Evolutionary conservation across 2,888 invertebrate genomes (phyloP).

Genomic region (Pterobdella sp.): DNA sequence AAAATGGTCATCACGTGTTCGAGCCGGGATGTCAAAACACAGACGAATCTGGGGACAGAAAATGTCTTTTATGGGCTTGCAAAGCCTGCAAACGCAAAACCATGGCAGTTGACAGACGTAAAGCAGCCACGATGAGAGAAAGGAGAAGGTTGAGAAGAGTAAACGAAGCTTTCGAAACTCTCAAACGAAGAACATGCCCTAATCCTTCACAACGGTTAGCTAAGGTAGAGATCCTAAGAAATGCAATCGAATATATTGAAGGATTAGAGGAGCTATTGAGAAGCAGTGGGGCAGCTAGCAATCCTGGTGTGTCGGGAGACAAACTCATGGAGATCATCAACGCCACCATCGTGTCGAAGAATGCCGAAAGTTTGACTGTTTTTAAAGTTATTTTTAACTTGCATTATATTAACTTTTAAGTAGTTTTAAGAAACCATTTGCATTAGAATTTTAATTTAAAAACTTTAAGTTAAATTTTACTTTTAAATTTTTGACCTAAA

Average conservation of each 20-base stretch:
- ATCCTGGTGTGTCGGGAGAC: not conserved
- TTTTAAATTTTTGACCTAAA: not conserved
- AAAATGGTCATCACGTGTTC: slow-evolving; percentile 49
- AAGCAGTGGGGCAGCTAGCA: slow-evolving; percentile 14
- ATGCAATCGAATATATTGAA: slow-evolving; percentile 96
- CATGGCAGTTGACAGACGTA: slow-evolving; percentile 85
- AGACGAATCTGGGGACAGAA: slow-evolving; percentile 53
- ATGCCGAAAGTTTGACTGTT: not conserved
- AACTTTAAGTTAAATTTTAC: not conserved
- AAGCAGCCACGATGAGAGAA: slow-evolving; percentile 92
- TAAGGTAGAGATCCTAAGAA: slow-evolving; percentile 90
- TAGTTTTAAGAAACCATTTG: not conserved
- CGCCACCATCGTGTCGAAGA: slow-evolving; percentile 8
- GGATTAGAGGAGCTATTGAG: slow-evolving; percentile 53
- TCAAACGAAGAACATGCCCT: slow-evolving; percentile 82
- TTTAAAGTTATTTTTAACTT: not conserved
- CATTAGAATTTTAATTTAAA: not conserved
- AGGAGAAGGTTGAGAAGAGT: slow-evolving; percentile 86
- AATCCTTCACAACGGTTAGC: slow-evolving; percentile 92
- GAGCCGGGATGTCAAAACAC: slow-evolving; percentile 50
- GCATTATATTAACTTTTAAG: not conserved
- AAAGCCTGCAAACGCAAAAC: slow-evolving; percentile 88
- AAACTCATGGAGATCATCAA: not conserved
- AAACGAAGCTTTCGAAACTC: slow-evolving; percentile 92
- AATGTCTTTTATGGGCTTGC: slow-evolving; percentile 90